Conservation (phyloP, 1,140 invertebrate genomes). For the Colletes gigas region DNA sequence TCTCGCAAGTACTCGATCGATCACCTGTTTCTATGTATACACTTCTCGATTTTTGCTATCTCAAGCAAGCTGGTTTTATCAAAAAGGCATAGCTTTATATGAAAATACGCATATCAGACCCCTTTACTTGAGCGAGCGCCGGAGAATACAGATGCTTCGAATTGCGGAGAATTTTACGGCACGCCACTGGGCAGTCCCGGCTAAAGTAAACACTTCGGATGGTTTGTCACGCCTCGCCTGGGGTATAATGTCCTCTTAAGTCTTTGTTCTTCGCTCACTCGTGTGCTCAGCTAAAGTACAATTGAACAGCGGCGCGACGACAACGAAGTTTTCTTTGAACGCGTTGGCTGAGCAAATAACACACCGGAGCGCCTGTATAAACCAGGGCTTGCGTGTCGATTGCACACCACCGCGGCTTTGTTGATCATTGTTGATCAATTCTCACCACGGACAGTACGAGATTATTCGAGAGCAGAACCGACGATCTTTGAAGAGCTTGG, state of each 20-base stretch:
- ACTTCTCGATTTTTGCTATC: too few species aligned
- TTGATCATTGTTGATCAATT: neutral
- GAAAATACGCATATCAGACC: too few species aligned
- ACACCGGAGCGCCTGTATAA: conserved; percentile 17
- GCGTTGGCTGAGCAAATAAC: conserved; percentile 19
- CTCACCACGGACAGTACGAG: neutral
- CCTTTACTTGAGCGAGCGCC: too few species aligned
- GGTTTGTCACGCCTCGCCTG: conserved; percentile 2
- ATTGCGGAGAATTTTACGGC: neutral
- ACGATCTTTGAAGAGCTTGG: too few species aligned
- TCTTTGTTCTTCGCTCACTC: conserved; percentile 35
- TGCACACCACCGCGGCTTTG: neutral
- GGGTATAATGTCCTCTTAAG: conserved; percentile 28
- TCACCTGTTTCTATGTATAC: too few species aligned
- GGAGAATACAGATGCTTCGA: neutral
- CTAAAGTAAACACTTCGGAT: conserved; percentile 18
- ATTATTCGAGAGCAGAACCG: neutral
- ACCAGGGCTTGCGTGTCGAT: neutral
- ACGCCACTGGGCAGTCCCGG: neutral
- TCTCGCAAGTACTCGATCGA: too few species aligned
- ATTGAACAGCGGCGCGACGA: conserved; percentile 10
- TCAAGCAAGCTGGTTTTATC: too few species aligned
- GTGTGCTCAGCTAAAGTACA: conserved; percentile 14
- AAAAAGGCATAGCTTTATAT: too few species aligned
- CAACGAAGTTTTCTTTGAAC: conserved; percentile 3